phyloP scores from a whole-genome alignment of 2,797 vertebrate species.

The Lutjanus campechanus region DNA sequence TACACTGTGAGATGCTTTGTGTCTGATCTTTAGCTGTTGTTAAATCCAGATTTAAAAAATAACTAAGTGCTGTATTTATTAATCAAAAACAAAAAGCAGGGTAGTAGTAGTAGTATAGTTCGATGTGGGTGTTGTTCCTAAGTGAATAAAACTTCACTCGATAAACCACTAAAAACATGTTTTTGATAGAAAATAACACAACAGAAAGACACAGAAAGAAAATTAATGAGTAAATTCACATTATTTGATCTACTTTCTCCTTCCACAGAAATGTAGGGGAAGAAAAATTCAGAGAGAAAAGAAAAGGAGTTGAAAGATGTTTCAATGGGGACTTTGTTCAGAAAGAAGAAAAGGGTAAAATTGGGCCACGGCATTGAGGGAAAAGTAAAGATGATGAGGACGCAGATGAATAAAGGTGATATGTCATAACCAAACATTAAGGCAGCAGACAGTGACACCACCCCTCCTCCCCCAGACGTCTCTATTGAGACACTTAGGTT shows the following conservation, averaged over 20 bases:
- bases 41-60: neutral
- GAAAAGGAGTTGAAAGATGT: neutral
- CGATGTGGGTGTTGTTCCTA: neutral
- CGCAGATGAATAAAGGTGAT: neutral
- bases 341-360: neutral
- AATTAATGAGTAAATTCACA: neutral
- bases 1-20: neutral
- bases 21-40: neutral
- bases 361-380: neutral
- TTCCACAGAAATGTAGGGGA: neutral
- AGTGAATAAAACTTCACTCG: neutral
- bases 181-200: neutral
- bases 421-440: conserved; percentile 5
- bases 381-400: neutral
- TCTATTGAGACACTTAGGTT: neutral
- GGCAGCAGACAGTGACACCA: neutral
- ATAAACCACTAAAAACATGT: neutral
- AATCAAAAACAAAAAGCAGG: neutral
- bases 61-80: neutral
- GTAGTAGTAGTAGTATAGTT: neutral
- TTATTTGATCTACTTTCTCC: neutral
- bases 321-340: neutral
- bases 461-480: neutral
- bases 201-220: neutral
- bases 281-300: neutral